Evolutionary conservation across 2,797 vertebrate genomes (phyloP).

Genomic region (Cottoperca gobio): DNA sequence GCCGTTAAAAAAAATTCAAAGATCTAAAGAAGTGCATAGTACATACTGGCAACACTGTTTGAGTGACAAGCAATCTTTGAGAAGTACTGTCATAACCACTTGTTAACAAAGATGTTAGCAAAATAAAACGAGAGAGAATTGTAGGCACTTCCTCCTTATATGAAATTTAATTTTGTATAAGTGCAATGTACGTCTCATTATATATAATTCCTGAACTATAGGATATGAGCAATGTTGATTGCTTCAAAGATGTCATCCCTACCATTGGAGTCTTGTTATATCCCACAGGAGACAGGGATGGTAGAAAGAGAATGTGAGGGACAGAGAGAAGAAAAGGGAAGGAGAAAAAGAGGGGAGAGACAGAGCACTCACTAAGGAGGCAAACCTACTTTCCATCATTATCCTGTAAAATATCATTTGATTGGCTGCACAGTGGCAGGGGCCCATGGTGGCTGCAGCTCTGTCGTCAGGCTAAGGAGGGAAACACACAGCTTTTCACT

Average conservation of each 20-base stretch:
- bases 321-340: slow-evolving; percentile 22
- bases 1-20: not conserved
- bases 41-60: not conserved
- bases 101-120: not conserved
- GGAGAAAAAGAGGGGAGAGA: slow-evolving; percentile 2
- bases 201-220: not conserved
- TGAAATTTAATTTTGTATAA: not conserved
- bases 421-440: slow-evolving; percentile 87
- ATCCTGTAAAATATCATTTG: slow-evolving; percentile 87
- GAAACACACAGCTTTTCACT: slow-evolving; percentile 85
- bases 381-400: slow-evolving; percentile 87
- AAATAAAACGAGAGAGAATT: not conserved
- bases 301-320: slow-evolving; percentile 13
- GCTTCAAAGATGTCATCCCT: slow-evolving; percentile 4
- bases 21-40: not conserved
- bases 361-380: slow-evolving; percentile 68
- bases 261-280: slow-evolving; percentile 19
- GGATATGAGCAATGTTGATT: slow-evolving; percentile 14
- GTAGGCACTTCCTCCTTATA: not conserved
- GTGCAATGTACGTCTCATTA: not conserved
- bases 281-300: slow-evolving; percentile 16
- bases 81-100: not conserved
- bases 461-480: slow-evolving; percentile 85
- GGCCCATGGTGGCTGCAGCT: slow-evolving; percentile 89
- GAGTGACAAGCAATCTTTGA: not conserved